Conservation (phyloP, 2,888 invertebrate species). For the Agrilus mali region DNA sequence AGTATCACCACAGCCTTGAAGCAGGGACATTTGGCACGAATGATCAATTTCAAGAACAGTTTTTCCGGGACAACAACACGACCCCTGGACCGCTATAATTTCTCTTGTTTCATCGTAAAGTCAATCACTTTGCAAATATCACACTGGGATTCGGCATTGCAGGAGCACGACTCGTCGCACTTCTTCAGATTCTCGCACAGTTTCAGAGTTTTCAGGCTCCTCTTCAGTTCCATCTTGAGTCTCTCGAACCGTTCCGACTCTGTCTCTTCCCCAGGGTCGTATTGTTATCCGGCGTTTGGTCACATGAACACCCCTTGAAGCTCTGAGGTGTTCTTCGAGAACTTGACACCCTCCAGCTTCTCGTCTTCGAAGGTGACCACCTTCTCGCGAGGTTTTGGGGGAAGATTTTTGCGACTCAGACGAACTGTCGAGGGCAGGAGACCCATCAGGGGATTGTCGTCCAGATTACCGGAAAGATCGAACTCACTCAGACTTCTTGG, state of each 20-base stretch:
- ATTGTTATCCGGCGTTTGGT: constrained; percentile 38
- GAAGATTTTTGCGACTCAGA: constrained; percentile 27
- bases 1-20: no score
- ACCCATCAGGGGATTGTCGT: constrained; percentile 35
- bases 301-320: constrained; percentile 72
- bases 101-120: constrained; percentile 32
- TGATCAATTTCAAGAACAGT: no score
- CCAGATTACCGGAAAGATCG: constrained; percentile 53
- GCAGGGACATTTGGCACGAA: no score
- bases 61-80: not conserved
- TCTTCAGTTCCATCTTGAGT: constrained; percentile 28
- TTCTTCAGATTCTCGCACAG: constrained; percentile 32
- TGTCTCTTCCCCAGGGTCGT: constrained; percentile 11
- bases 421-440: constrained; percentile 29
- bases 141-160: constrained; percentile 32
- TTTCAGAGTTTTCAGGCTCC: constrained; percentile 28
- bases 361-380: constrained; percentile 76
- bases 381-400: constrained; percentile 51
- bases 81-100: constrained; percentile 20
- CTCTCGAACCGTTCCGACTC: constrained; percentile 20
- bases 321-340: constrained; percentile 31
- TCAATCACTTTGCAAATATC: constrained; percentile 34
- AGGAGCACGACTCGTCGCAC: constrained; percentile 32
- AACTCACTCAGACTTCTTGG: constrained; percentile 76
- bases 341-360: constrained; percentile 26